Evolutionary conservation across 23 tunicate genomes (phyloP), one percentile per base, ranked within the genome.

Genomic region (Ciona savignyi): DNA sequence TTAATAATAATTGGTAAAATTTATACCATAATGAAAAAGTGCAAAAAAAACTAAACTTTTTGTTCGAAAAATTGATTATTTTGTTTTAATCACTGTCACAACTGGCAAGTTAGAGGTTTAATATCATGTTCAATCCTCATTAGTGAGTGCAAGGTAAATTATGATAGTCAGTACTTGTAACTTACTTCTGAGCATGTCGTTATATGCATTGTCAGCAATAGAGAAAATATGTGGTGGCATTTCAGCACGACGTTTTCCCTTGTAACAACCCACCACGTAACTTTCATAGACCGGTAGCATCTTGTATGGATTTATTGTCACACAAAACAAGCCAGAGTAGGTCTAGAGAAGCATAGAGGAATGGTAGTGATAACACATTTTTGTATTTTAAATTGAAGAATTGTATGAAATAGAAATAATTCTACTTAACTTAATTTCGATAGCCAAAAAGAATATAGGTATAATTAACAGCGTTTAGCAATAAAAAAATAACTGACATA

Each of bases 171-270:
- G n/a, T 27, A 6, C 26, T 20, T 30, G 26, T 24, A 33, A 78
- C 97, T 75, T 75, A 90, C 97, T 85, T 72, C 92, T 71, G 80
- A 95, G 32, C 99, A 95, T 95, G 76, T 95, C 99, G 69, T 95
- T 83, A 74, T 95, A 95, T 1, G 99, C 99, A 68, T 95, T 95
- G 74, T 95, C 99, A 32, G 99, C 85, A 56, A 95, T 76, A 28
- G 96, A 83, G 74, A 88, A 95, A 32, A 95, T 80, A 33, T 95
- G 99, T 2, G 99, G 99, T 25, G 99, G 99, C 81, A 93, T 95
- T 66, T 95, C 99, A 21, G 71, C 75, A 31, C 86, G 34, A 19
- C 96, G 69, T 75, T 89, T 95, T 4, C 95, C 95, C 27, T 81
- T 80, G 74, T 89, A 95, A 51, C 96, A 89, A 25, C 78, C 77